Evolutionary conservation across 1,140 invertebrate genomes (phyloP), one percentile per base, ranked within the genome.

Genomic region (Heliconius hermathena): DNA sequence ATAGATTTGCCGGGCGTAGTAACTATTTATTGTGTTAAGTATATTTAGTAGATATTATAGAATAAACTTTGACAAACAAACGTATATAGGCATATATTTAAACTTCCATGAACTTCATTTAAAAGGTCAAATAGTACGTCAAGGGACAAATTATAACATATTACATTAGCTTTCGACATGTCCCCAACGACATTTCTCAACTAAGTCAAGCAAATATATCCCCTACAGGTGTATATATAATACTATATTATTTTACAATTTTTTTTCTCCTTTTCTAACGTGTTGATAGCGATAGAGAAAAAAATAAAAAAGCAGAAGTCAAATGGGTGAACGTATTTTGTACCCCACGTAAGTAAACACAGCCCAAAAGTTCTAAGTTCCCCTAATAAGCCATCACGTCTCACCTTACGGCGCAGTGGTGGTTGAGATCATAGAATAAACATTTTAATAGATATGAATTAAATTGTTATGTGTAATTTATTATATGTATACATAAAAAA

Each of bases 291-390:
- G 79, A 87, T 75, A 77, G 81, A 79, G 82, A 83, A 83, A 76
- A 73, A 84, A 78, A 78, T 78, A 78, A 83, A 83, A 82, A 83
- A n/a, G n/a, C 79, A 83, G 85, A 82, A 87, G 87, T 82, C 85
- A 85, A 81, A 84, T 79, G 78, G 82, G 84, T 83, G 90, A 89
- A 91, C 87, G 89, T 90, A 88, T 91, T 85, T 84, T 85, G 84
- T 66, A 66, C 87, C 87, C 85, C 81, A 84, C 88, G 85, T 87
- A 85, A 84, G 90, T 89, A 88, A 90, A 90, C 85, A 88, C 88
- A 85, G 89, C 91, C 92, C 89, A 86, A 91, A 91, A 92, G 88
- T 94, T 92, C 89, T 88, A 89, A 91, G 89, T 91, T 90, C 92
- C 91, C 91, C 89, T 93, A 94, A 92, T 93, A 93, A 92, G 91